These are phyloP conservation scores for Plemyria rubiginata DNA, from an alignment of 2,888 invertebrate species.

Conservation along the genomic window DNA sequence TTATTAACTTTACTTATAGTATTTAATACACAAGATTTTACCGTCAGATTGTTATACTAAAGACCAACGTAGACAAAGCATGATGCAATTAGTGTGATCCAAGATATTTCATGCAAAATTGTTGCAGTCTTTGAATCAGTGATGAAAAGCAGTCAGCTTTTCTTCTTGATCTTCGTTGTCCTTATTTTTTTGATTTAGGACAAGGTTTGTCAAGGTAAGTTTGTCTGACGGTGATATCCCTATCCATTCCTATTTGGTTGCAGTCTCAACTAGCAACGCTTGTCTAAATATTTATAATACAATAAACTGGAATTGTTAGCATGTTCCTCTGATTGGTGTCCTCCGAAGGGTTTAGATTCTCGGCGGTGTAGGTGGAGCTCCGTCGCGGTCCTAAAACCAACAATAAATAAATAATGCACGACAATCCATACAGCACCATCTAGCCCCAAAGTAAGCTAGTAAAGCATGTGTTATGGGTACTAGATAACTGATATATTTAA, in stretches of 20 bases:
- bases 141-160: not conserved
- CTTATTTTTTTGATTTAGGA: not conserved
- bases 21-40: constrained; percentile 34
- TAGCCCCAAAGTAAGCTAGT: too few relatives aligned
- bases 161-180: not conserved
- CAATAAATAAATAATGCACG: too few relatives aligned
- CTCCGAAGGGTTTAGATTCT: constrained; percentile 62
- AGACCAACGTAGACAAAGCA: not conserved
- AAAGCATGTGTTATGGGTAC: too few relatives aligned
- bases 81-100: not conserved
- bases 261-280: constrained; percentile 22
- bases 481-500: too few relatives aligned
- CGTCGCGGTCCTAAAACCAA: constrained; percentile 71
- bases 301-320: constrained; percentile 60
- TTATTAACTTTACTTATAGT: constrained; percentile 31
- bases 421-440: too few relatives aligned
- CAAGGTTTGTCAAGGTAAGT: not conserved
- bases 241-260: constrained; percentile 15
- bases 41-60: constrained; percentile 15
- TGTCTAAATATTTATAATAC: constrained; percentile 54
- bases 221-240: constrained; percentile 5
- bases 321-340: constrained; percentile 44
- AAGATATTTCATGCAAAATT: not conserved
- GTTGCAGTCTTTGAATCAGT: too few relatives aligned
- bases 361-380: constrained; percentile 78